These are phyloP conservation scores for Andrena minutula DNA, from an alignment of 2,888 invertebrate genomes.

Conservation along the genomic window DNA sequence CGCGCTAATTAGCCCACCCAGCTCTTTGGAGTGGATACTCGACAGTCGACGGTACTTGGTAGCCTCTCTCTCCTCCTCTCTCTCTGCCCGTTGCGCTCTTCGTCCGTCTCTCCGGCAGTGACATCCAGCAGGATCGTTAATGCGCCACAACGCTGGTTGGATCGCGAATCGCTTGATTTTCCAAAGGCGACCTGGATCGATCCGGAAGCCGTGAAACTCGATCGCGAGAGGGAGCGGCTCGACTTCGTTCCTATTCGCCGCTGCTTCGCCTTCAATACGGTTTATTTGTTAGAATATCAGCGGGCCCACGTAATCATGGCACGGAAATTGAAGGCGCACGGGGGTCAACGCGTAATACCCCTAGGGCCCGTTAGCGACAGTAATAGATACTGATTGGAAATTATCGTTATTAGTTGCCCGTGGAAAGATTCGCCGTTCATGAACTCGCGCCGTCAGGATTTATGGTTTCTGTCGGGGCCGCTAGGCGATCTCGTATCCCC, in stretches of 20 bases:
- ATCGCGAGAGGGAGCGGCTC: not conserved
- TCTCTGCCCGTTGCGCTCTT: conserved; percentile 61
- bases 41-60: conserved; percentile 83
- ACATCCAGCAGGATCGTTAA: conserved; percentile 75
- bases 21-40: conserved; percentile 84
- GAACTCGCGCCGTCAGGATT: conserved; percentile 5
- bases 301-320: conserved; percentile 30
- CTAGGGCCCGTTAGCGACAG: not conserved
- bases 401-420: conserved; percentile 34
- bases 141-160: conserved; percentile 38
- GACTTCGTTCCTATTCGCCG: too few species aligned
- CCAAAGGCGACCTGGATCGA: conserved; percentile 27
- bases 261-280: too few species aligned
- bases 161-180: conserved; percentile 12
- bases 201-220: conserved; percentile 31
- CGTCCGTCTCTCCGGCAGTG: conserved; percentile 64
- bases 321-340: conserved; percentile 47
- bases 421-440: conserved; percentile 15
- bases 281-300: conserved; percentile 42
- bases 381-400: conserved; percentile 53
- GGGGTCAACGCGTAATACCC: conserved; percentile 28
- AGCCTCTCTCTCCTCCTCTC: conserved; percentile 75
- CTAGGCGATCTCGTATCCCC: not conserved
- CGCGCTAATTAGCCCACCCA: conserved; percentile 85
- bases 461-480: not conserved